Percentiles rank a stretch among this genome's conserved stretches.
Conservation (phyloP, 2,888 invertebrate species). For the Selenia dentaria region DNA sequence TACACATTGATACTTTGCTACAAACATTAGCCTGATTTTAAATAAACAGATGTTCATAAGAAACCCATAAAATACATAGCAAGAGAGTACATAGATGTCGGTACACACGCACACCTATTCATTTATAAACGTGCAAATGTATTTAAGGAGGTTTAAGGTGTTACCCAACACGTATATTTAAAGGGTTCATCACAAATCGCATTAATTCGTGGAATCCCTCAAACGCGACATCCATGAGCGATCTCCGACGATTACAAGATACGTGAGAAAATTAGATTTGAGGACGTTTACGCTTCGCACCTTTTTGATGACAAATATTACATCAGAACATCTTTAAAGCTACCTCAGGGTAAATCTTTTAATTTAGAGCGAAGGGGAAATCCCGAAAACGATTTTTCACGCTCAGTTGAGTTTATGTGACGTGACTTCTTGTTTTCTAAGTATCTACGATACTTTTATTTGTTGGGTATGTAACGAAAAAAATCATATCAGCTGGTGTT, state of each 20-base stretch:
- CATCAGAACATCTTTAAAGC: constrained; percentile 13
- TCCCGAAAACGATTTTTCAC: constrained; percentile 15
- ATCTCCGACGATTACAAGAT: constrained; percentile 22
- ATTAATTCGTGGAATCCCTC: constrained; percentile 29
- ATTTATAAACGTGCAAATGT: neutral
- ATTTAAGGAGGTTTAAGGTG: constrained; percentile 2
- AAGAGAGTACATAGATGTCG: too few species aligned
- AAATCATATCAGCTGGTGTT: too few species aligned
- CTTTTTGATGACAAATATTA: constrained; percentile 24
- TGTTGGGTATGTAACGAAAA: too few species aligned
- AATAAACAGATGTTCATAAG: too few species aligned
- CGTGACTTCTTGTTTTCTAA: neutral
- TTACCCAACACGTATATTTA: constrained; percentile 22
- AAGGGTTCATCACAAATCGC: constrained; percentile 32
- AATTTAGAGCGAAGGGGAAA: constrained; percentile 12
- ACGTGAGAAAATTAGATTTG: constrained; percentile 33
- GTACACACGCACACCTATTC: neutral
- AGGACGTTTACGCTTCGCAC: constrained; percentile 26
- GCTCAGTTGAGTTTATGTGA: neutral
- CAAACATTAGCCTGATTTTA: too few species aligned
- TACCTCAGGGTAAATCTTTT: constrained; percentile 8
- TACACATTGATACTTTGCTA: too few species aligned
- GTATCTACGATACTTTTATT: neutral
- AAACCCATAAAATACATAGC: too few species aligned
- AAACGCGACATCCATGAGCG: constrained; percentile 22